These are phyloP conservation scores for Agraylea sexmaculata DNA, from an alignment of 1,140 invertebrate species.

Conservation along the genomic window DNA sequence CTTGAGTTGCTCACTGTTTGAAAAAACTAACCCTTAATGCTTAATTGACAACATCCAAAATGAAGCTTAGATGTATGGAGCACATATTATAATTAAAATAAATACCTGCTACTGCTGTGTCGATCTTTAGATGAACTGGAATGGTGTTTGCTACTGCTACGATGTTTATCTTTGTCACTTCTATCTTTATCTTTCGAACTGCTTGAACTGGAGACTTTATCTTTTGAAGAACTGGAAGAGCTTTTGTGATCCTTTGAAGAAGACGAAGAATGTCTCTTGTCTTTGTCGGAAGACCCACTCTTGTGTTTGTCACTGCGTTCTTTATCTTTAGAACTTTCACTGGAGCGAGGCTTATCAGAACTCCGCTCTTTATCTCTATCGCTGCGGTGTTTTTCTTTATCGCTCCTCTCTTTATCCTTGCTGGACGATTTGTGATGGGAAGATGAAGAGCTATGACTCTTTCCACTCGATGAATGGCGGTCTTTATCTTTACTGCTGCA, in stretches of 20 bases:
- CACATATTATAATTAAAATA: no score
- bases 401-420: conserved; percentile 40
- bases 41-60: no score
- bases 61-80: no score
- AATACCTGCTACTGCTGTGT: conserved; percentile 17
- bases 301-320: conserved; percentile 36
- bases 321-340: conserved; percentile 33
- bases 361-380: conserved; percentile 36
- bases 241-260: conserved; percentile 24
- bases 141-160: conserved; percentile 39
- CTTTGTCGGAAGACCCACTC: conserved; percentile 35
- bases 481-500: conserved; percentile 42
- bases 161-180: conserved; percentile 35
- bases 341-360: conserved; percentile 25
- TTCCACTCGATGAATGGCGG: conserved; percentile 40
- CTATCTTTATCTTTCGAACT: conserved; percentile 32
- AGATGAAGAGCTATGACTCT: conserved; percentile 42
- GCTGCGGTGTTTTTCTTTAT: conserved; percentile 30
- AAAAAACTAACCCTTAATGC: no score
- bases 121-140: conserved; percentile 26
- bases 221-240: conserved; percentile 19
- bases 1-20: no score
- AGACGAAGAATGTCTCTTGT: conserved; percentile 31
- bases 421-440: conserved; percentile 56
- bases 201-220: conserved; percentile 25